Conservation (phyloP, 2,113 vertebrate genomes). For the Poeciliopsis occidentalis region DNA sequence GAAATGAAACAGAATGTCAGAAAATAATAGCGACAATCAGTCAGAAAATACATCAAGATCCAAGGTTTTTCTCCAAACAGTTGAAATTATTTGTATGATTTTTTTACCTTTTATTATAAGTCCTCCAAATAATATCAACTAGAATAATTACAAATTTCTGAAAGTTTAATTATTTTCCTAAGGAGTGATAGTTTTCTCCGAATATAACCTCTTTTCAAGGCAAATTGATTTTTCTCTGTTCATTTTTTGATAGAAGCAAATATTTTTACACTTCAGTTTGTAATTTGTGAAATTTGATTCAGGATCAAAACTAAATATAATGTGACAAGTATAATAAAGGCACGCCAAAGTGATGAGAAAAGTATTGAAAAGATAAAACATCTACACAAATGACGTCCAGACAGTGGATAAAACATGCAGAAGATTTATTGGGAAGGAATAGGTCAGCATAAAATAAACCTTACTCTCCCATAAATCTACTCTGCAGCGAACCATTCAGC, state of each 20-base stretch:
- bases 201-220: too few species aligned
- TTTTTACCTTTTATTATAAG: neutral
- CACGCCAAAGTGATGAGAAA: constrained; percentile 25
- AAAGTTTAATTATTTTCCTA: neutral
- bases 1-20: neutral
- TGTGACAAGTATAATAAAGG: neutral
- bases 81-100: too few species aligned
- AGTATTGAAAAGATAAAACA: neutral
- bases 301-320: neutral
- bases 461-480: constrained; percentile 30
- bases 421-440: constrained; percentile 28
- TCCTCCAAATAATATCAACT: neutral
- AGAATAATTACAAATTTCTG: neutral
- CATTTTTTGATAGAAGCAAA: too few species aligned
- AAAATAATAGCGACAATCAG: neutral
- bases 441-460: constrained; percentile 27
- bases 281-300: neutral
- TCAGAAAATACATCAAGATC: neutral
- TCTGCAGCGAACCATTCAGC: neutral
- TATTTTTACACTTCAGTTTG: too few species aligned
- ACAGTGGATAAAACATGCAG: constrained; percentile 13
- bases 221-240: too few species aligned
- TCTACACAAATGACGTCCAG: neutral
- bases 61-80: too few species aligned
- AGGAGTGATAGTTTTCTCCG: too few species aligned